Evolutionary conservation across 2,797 vertebrate genomes (phyloP).

Genomic region (Bovichtus diacanthus): DNA sequence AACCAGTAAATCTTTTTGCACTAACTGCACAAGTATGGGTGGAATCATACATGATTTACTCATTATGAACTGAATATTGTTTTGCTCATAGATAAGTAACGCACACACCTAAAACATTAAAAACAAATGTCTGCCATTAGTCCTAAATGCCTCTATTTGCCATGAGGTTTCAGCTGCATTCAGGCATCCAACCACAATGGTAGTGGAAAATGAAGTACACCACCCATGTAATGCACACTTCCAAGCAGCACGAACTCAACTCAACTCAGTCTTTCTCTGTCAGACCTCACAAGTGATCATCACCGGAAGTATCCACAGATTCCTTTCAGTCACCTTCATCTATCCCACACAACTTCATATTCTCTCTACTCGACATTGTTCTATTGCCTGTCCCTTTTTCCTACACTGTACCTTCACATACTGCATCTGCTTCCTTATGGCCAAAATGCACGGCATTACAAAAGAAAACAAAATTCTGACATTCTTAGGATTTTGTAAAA

Average conservation of each 20-base stretch:
- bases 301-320: slow-evolving; percentile 36
- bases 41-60: slow-evolving; percentile 29
- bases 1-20: slow-evolving; percentile 57
- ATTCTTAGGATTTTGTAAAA: slow-evolving; percentile 53
- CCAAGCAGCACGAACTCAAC: slow-evolving; percentile 29
- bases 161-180: slow-evolving; percentile 11
- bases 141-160: slow-evolving; percentile 19
- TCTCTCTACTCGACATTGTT: slow-evolving; percentile 34
- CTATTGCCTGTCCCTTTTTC: slow-evolving; percentile 34
- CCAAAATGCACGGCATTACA: slow-evolving; percentile 41
- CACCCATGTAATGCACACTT: slow-evolving; percentile 35
- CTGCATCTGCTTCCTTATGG: slow-evolving; percentile 26
- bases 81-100: slow-evolving; percentile 26
- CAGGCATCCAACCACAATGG: neutral
- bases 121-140: slow-evolving; percentile 34
- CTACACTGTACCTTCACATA: slow-evolving; percentile 39
- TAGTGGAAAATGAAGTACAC: slow-evolving; percentile 14
- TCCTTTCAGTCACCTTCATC: slow-evolving; percentile 47
- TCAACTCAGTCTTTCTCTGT: slow-evolving; percentile 19
- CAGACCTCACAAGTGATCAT: slow-evolving; percentile 31
- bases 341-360: slow-evolving; percentile 12
- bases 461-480: slow-evolving; percentile 22
- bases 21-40: slow-evolving; percentile 37
- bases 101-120: slow-evolving; percentile 29
- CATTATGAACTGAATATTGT: slow-evolving; percentile 13